Conservation (phyloP, 1,140 invertebrate genomes). For the Heliconius congener region DNA sequence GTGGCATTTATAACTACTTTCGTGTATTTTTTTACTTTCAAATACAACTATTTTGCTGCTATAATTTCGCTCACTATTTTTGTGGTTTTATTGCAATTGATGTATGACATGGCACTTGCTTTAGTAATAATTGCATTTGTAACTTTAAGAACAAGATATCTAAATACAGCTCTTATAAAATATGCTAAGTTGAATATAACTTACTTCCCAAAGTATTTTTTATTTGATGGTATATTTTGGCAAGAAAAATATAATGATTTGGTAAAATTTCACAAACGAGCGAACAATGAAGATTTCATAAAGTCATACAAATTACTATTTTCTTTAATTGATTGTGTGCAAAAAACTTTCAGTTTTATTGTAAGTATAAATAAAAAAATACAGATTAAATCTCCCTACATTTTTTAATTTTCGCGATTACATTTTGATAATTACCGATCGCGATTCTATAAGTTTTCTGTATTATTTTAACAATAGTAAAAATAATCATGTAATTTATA, state of each 20-base stretch:
- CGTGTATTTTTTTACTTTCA: not conserved
- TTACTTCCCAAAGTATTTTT: constrained; percentile 49
- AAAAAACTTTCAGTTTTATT: constrained; percentile 46
- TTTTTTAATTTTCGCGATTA: too few relatives aligned
- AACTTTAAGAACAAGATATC: constrained; percentile 48
- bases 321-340: constrained; percentile 38
- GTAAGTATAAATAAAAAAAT: constrained; percentile 43
- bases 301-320: constrained; percentile 50
- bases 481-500: not conserved
- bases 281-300: constrained; percentile 41
- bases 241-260: constrained; percentile 45
- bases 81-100: not conserved
- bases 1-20: not conserved
- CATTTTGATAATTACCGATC: too few relatives aligned
- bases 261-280: constrained; percentile 50
- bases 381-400: too few relatives aligned
- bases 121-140: constrained; percentile 37
- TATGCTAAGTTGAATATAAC: constrained; percentile 43
- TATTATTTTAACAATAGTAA: not conserved
- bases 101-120: not conserved
- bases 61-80: not conserved
- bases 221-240: constrained; percentile 55
- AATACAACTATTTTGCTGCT: constrained; percentile 1
- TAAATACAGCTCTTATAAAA: constrained; percentile 63
- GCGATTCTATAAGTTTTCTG: not conserved